Base-by-base conservation (phyloP, 2,888 invertebrate genomes). In the Oxyscelio sp. region DNA sequence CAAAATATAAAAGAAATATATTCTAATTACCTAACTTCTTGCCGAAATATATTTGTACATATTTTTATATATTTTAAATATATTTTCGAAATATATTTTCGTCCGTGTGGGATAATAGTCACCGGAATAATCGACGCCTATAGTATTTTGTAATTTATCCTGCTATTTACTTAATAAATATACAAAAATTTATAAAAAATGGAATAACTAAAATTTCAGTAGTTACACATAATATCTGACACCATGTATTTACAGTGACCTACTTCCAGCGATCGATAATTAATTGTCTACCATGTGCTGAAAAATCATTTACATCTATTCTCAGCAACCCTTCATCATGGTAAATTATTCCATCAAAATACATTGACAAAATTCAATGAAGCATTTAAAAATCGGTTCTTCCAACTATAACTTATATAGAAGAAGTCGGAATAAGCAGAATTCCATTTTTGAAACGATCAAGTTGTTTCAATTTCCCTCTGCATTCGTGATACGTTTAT, bases 401-500 rank as follows among this genome's bases (percentile, higher is more conserved):
- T 59, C 24, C 40, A 15, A 19, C 9, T 22, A 54, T 34, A 43
- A 59, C 48, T 48, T 27, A 15, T 15, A 40, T 31, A 61, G 15
- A 48, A 61, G 15, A 38, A 59, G 56, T 9, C 22, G 9, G 58
- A 65, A 27, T 15, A 48, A 63, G 50, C 15, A 9, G 34, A 45
- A 66, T 66, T 45, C 58, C 45, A 58, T 66, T 58, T 48, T 54
- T 58, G 38, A 21, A n/a, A n/a, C 27, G 52, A 78, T 61, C 58
- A 54, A 63, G 22, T 80, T 80, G 73, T 79, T 31, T 34, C 48
- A 80, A 50, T 80, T 80, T 80, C 50, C 40, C 19, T 34, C 31
- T 9, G n/a, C 17, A 63, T 71, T 66, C 80, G 66, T 66, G 80
- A 80, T 58, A 73, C 50, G 71, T 73, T 73, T 71, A 71, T 58